phyloP scores from a whole-genome alignment of 2,888 invertebrate species.

The Brachyopa scutellaris region DNA sequence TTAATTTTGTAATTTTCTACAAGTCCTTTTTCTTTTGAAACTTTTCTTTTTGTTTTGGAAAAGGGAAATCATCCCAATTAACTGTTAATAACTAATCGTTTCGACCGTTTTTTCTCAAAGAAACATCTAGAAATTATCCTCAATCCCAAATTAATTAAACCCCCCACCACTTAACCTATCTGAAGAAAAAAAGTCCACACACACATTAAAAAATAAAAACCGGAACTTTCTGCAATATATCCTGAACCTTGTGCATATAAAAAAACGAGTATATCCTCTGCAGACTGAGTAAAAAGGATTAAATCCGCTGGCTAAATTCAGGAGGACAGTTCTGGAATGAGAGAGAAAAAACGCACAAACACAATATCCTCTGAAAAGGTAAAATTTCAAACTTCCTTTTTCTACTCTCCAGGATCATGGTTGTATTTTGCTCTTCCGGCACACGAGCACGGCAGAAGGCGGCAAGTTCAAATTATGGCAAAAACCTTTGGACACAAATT shows the following conservation, averaged over 20 bases:
- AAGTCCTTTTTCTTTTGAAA: too few relatives aligned
- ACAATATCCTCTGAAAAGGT: background rate
- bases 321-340: background rate
- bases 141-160: slow-evolving; percentile 35
- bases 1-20: background rate
- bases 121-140: slow-evolving; percentile 4
- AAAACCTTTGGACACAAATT: slow-evolving; percentile 20
- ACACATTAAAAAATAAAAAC: too few relatives aligned
- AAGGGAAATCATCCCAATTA: slow-evolving; percentile 9
- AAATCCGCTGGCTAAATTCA: background rate
- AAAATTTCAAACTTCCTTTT: background rate
- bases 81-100: slow-evolving; percentile 34
- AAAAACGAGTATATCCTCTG: background rate
- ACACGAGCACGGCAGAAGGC: too few relatives aligned
- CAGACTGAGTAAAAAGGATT: background rate
- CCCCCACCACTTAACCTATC: background rate
- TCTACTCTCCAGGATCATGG: too few relatives aligned
- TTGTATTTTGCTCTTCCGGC: too few relatives aligned
- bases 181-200: background rate
- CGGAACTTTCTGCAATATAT: background rate
- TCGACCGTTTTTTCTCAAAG: background rate
- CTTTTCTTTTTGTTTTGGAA: too few relatives aligned
- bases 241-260: background rate
- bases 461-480: too few relatives aligned
- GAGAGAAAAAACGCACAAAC: background rate